phyloP scores from a whole-genome alignment of 2,797 vertebrate genomes.

The Xenentodon cancila region DNA sequence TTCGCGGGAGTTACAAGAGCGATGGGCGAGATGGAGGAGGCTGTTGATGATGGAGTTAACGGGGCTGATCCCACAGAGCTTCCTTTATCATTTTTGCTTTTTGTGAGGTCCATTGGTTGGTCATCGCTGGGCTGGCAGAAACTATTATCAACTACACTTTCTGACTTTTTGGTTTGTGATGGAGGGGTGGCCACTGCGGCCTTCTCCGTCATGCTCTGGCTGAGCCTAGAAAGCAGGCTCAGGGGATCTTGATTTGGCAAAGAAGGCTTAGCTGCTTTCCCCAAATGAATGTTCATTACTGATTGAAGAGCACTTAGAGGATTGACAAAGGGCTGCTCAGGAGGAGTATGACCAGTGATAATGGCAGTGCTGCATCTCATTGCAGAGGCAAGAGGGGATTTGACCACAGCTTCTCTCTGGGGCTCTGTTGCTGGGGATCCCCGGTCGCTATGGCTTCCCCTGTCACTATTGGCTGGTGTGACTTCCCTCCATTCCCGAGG shows the following conservation, averaged over 20 bases:
- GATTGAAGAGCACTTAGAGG: conserved; percentile 98
- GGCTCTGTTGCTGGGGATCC: conserved; percentile 80
- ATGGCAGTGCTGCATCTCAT: conserved; percentile 90
- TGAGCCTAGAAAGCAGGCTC: conserved; percentile 98
- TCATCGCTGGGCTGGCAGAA: conserved; percentile 92
- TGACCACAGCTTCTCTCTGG: conserved; percentile 73
- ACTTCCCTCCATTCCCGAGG: conserved; percentile 84
- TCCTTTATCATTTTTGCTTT: conserved; percentile 93
- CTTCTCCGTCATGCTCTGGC: conserved; percentile 97
- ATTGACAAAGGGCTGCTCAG: conserved; percentile 96
- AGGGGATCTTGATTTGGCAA: conserved; percentile 94
- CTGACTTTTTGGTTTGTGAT: conserved; percentile 88
- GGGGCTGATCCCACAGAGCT: conserved; percentile 88
- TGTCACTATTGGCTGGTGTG: conserved; percentile 86
- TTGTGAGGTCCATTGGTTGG: conserved; percentile 99
- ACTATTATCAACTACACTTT: conserved; percentile 81
- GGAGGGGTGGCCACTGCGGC: conserved; percentile 92
- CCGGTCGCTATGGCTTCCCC: conserved; percentile 82
- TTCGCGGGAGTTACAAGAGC: conserved; percentile 89
- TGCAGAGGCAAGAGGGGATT: conserved; percentile 78
- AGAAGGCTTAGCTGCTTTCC: conserved; percentile 97
- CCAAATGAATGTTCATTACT: conserved; percentile 99
- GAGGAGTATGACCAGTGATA: conserved; percentile 92
- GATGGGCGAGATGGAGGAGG: conserved; percentile 88
- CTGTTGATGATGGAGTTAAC: conserved; percentile 89